A percentile compares a stretch with the other conserved stretches of the same genome.
Conservation (phyloP, 2,113 vertebrate species). For the Seriola dumerili region DNA sequence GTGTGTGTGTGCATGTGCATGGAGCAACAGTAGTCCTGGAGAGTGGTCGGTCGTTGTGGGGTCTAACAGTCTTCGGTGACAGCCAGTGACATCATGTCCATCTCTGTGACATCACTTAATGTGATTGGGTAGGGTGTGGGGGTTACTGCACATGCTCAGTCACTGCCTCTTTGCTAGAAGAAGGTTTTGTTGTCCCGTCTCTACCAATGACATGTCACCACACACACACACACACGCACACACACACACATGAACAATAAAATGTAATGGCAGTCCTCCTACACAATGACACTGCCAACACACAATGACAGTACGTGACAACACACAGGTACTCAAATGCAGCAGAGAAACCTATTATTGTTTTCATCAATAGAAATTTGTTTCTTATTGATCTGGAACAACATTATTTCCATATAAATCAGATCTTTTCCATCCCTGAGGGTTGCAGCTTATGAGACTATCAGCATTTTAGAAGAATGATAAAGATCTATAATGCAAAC, state of each 20-base stretch:
- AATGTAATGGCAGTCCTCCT: background rate
- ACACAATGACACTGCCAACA: background rate
- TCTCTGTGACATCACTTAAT: conserved; percentile 67
- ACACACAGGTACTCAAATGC: conserved; percentile 3
- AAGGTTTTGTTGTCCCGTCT: conserved; percentile 29
- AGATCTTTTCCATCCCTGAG: background rate
- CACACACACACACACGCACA: conserved; percentile 24
- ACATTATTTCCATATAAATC: conserved; percentile 17
- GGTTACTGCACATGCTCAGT: conserved; percentile 26
- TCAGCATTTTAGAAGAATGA: background rate
- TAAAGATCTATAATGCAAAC: conserved; percentile 13
- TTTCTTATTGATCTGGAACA: conserved; percentile 34
- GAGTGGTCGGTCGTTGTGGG: background rate
- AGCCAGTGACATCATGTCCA: conserved; percentile 52
- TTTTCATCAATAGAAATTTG: conserved; percentile 15
- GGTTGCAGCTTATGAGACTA: background rate
- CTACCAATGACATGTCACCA: conserved; percentile 15
- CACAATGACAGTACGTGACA: background rate
- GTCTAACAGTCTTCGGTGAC: background rate
- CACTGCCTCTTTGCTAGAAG: conserved; percentile 12
- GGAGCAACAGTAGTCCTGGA: background rate
- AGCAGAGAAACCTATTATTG: background rate
- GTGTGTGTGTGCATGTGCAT: background rate
- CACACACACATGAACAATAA: conserved; percentile 9
- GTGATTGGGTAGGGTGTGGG: conserved; percentile 61